Evolutionary conservation across 2,888 invertebrate genomes (phyloP).

Genomic region (Yponomeuta evonymella): DNA sequence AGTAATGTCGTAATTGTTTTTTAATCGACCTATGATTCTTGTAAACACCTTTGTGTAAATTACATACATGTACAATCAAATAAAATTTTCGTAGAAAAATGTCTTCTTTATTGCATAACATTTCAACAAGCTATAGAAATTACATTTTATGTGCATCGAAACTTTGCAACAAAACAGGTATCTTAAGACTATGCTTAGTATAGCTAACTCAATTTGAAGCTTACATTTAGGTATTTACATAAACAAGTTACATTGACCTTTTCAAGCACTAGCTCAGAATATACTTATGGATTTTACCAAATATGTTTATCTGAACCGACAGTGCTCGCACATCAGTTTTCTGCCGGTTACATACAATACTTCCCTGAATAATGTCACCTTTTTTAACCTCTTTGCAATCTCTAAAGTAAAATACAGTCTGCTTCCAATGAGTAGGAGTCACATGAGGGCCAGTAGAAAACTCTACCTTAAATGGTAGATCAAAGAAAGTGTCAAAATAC

Average conservation of each 20-base stretch:
- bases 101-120: slow-evolving; percentile 32
- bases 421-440: slow-evolving; percentile 94
- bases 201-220: not conserved
- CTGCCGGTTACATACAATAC: slow-evolving; percentile 83
- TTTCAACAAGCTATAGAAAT: not conserved
- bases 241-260: not conserved
- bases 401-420: slow-evolving; percentile 90
- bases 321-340: slow-evolving; percentile 85
- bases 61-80: slow-evolving; percentile 60
- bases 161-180: not conserved
- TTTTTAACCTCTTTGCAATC: slow-evolving; percentile 81
- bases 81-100: slow-evolving; percentile 69
- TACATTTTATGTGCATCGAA: not conserved
- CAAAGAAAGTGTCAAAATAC: slow-evolving; percentile 94
- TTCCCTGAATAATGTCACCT: slow-evolving; percentile 80
- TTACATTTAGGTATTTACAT: not conserved
- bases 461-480: slow-evolving; percentile 78
- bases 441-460: slow-evolving; percentile 88
- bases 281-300: slow-evolving; percentile 78
- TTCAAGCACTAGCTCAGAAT: slow-evolving; percentile 72
- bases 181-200: not conserved
- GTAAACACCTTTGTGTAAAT: slow-evolving; percentile 51
- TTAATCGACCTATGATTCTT: slow-evolving; percentile 6
- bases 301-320: slow-evolving; percentile 80
- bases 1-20: slow-evolving; percentile 7